Percentiles rank a stretch among this genome's conserved stretches.
phyloP scores from a whole-genome alignment of 2,888 invertebrate genomes.

The Lepidocyrtoides sp. region DNA sequence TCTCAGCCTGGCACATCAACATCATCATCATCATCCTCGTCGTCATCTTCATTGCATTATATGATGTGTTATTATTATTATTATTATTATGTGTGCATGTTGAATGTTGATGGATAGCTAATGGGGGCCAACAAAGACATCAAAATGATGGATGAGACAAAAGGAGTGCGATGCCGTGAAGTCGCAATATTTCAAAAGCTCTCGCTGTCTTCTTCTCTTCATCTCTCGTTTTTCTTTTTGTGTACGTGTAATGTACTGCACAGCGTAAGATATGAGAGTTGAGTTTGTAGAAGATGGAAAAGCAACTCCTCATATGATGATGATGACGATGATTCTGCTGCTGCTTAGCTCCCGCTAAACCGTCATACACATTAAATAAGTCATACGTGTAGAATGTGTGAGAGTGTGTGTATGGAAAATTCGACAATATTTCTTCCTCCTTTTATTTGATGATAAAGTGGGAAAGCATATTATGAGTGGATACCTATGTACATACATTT shows the following conservation, averaged over 20 bases:
- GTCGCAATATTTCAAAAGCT: constrained; percentile 84
- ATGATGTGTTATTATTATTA: constrained; percentile 54
- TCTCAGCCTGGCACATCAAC: constrained; percentile 48
- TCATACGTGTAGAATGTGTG: constrained; percentile 56
- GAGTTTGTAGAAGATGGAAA: constrained; percentile 17
- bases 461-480: background rate
- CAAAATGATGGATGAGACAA: constrained; percentile 85
- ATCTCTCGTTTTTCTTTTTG: constrained; percentile 77
- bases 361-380: constrained; percentile 64
- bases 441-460: constrained; percentile 47
- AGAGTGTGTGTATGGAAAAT: constrained; percentile 68
- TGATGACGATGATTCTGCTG: constrained; percentile 29
- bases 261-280: constrained; percentile 63
- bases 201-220: constrained; percentile 71
- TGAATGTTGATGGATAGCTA: constrained; percentile 84
- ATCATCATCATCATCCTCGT: background rate
- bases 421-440: constrained; percentile 48
- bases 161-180: constrained; percentile 84
- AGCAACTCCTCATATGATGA: background rate
- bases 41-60: constrained; percentile 66
- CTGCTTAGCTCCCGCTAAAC: constrained; percentile 50
- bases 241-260: constrained; percentile 72
- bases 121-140: constrained; percentile 85
- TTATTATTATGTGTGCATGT: constrained; percentile 74
- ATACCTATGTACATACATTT: background rate